Conservation (phyloP, 2,888 invertebrate genomes). For the Pharmacophagus antenor region DNA sequence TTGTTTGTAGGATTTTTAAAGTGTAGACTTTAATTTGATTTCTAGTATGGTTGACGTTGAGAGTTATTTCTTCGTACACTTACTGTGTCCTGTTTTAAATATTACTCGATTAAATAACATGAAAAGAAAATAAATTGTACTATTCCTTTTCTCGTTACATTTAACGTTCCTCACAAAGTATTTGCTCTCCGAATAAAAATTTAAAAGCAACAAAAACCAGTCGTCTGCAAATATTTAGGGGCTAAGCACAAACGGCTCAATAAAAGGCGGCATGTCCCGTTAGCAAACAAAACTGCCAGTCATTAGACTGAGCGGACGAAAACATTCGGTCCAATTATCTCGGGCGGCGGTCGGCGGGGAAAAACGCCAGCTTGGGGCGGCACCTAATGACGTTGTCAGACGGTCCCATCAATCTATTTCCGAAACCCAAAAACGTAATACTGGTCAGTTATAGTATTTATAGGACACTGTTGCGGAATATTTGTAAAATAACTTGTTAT, state of each 20-base stretch:
- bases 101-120: neutral
- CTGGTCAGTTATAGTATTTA: slow-evolving; percentile 17
- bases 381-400: slow-evolving; percentile 75
- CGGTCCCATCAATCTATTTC: slow-evolving; percentile 71
- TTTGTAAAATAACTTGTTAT: neutral
- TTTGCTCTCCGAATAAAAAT: slow-evolving; percentile 37
- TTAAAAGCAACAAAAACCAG: slow-evolving; percentile 50
- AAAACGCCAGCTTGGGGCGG: slow-evolving; percentile 60
- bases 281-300: slow-evolving; percentile 76
- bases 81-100: neutral
- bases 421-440: slow-evolving; percentile 45
- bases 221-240: slow-evolving; percentile 49
- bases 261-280: slow-evolving; percentile 68
- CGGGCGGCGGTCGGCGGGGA: slow-evolving; percentile 44
- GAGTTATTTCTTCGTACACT: neutral
- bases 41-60: too few relatives aligned
- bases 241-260: slow-evolving; percentile 69
- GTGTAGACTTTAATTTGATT: too few relatives aligned
- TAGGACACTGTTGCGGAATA: slow-evolving; percentile 12
- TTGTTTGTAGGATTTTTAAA: too few relatives aligned
- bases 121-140: neutral
- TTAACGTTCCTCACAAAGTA: slow-evolving; percentile 9
- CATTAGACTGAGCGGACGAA: slow-evolving; percentile 71
- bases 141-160: slow-evolving; percentile 1
- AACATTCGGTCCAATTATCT: slow-evolving; percentile 76